Evolutionary conservation across 1,140 invertebrate genomes (phyloP).

Genomic region (Drosophila repletoides): DNA sequence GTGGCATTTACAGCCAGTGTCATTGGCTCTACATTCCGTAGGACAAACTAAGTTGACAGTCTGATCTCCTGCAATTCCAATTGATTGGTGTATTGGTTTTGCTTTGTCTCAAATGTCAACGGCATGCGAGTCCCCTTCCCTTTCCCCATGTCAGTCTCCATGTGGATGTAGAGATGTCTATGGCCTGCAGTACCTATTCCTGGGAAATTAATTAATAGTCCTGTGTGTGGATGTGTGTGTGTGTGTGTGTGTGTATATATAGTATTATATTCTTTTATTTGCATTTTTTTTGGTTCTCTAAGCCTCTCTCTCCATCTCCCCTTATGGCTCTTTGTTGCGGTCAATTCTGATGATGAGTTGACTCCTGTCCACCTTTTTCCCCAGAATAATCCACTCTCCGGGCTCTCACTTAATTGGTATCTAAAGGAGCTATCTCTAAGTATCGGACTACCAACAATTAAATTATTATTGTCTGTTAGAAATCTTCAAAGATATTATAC

Average conservation of each 20-base stretch:
- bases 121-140: constrained; percentile 44
- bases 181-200: constrained; percentile 56
- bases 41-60: constrained; percentile 16
- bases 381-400: too few relatives aligned
- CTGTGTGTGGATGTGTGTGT: constrained; percentile 20
- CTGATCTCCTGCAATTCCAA: constrained; percentile 8
- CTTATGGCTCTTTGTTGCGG: constrained; percentile 61
- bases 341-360: constrained; percentile 19
- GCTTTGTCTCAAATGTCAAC: constrained; percentile 71
- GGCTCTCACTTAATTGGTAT: not conserved
- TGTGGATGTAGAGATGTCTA: too few relatives aligned
- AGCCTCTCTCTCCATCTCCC: too few relatives aligned
- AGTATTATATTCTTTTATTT: constrained; percentile 26
- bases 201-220: constrained; percentile 76
- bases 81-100: constrained; percentile 54
- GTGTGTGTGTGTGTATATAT: not conserved
- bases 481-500: too few relatives aligned
- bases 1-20: not conserved
- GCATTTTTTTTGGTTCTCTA: constrained; percentile 67
- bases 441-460: too few relatives aligned
- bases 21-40: too few relatives aligned
- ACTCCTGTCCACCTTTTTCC: too few relatives aligned
- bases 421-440: not conserved
- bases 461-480: too few relatives aligned
- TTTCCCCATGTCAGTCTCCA: constrained; percentile 45